Base-by-base conservation (phyloP, 2,888 invertebrate species). In the Agrotis exclamationis region DNA sequence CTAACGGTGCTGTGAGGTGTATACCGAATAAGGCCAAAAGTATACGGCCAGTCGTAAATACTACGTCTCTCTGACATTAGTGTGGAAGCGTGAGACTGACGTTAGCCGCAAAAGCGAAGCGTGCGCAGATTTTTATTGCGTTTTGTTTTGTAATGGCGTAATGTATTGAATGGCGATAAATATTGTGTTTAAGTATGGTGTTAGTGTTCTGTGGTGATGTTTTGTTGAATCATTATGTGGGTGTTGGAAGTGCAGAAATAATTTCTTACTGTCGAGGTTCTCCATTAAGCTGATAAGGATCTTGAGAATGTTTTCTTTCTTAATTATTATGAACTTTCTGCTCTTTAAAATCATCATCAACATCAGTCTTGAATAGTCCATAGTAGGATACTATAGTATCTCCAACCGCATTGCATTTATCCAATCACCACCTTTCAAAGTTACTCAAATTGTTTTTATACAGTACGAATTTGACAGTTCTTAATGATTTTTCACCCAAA, bases 61-160 rank as follows among this genome's bases (percentile, higher is more conserved):
- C 78, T 58, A 58, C 28, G 60, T 64, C 67, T 62, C 54, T 45
- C 78, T 56, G 80, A 80, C 82, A 70, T 80, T 77, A 80, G 78
- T 73, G 80, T 62, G 22, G 78, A 80, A 81, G 70, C 80, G 80
- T 80, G 80, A 80, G 63, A 77, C 71, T 80, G 82, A 80, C 78
- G 82, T 80, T 82, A 79, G 77, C 77, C 22, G 60, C 54, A 22
- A 62, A 68, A 75, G 58, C 80, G 51, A 73, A 78, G 82, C 80
- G 66, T 70, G 80, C 69, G 59, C 78, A 60, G 39, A 63, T 81
- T 80, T 80, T 77, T 76, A 57, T 69, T 77, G 50, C 51, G 22
- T 69, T 76, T 69, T 70, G 53, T 79, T 53, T 18, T 65, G 58
- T 68, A 66, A 69, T 63, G 63, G 56, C 56, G 53, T 73, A 79